A percentile compares a stretch with the other conserved stretches of the same genome.
phyloP scores from a whole-genome alignment of 2,113 vertebrate genomes.

The Laticauda laticaudata region DNA sequence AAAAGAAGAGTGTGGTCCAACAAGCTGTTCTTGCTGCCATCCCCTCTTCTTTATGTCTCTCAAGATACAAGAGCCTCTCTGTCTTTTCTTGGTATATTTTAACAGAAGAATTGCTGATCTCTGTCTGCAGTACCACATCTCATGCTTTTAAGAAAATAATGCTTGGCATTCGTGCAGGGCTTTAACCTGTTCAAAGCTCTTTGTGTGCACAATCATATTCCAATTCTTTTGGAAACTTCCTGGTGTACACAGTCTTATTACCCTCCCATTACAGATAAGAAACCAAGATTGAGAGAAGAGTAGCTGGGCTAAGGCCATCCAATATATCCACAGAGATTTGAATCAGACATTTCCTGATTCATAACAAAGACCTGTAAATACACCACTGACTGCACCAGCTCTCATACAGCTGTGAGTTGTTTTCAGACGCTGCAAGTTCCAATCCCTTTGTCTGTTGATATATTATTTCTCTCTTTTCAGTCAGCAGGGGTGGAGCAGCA shows the following conservation, averaged over 20 bases:
- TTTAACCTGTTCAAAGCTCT: neutral
- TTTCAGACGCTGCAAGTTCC: neutral
- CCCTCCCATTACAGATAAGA: neutral
- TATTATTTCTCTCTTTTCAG: neutral
- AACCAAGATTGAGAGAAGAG: neutral
- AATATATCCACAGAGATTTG: neutral
- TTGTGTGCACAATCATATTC: neutral
- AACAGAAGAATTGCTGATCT: neutral
- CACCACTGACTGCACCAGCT: neutral
- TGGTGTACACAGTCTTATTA: too few species aligned
- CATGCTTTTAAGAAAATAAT: neutral
- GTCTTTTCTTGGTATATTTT: neutral
- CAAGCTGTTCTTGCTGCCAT: neutral
- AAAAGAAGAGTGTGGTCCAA: neutral
- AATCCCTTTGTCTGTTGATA: neutral
- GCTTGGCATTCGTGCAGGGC: neutral
- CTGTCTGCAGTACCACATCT: neutral
- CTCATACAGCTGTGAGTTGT: neutral
- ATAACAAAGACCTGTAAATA: neutral
- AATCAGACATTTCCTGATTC: neutral
- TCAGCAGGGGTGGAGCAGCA: constrained; percentile 5
- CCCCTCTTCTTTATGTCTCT: neutral
- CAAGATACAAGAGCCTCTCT: neutral
- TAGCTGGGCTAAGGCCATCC: neutral
- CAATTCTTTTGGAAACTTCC: neutral